These are phyloP conservation scores for Hippocampus zosterae DNA, from an alignment of 2,113 vertebrate species.

Conservation along the genomic window DNA sequence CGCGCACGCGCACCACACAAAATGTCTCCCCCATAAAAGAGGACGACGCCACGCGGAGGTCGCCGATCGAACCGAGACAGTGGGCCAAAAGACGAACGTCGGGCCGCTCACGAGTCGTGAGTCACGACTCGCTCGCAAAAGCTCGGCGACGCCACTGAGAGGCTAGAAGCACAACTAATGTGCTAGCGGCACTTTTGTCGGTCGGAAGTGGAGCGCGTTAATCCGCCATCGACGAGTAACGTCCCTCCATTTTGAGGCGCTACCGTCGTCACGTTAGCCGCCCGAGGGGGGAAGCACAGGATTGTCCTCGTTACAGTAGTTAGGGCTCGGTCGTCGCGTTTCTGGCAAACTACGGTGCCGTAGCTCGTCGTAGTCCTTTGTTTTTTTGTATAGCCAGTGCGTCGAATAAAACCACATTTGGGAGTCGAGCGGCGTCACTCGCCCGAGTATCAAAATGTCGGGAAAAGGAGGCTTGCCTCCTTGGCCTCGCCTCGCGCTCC, in stretches of 20 bases:
- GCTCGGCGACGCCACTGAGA: slow-evolving; percentile 1
- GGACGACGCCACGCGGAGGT: slow-evolving; percentile 1
- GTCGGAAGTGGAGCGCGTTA: slow-evolving; percentile 6
- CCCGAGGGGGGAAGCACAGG: not conserved
- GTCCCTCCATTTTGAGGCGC: slow-evolving; percentile 6
- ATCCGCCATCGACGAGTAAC: slow-evolving; percentile 2
- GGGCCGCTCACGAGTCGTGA: slow-evolving; percentile 6
- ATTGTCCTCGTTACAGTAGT: not conserved
- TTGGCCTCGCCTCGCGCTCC: not conserved
- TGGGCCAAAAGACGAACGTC: slow-evolving; percentile 1
- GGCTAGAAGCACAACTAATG: not conserved
- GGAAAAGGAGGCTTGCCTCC: not conserved
- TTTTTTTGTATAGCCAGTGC: not conserved
- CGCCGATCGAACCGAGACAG: not conserved
- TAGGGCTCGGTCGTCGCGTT: not conserved
- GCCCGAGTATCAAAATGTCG: not conserved
- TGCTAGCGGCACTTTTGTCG: not conserved
- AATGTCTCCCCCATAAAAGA: slow-evolving; percentile 14
- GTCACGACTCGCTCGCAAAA: slow-evolving; percentile 27
- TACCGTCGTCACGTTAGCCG: not conserved
- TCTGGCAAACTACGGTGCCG: not conserved
- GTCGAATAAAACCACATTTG: not conserved
- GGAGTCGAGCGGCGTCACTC: not conserved
- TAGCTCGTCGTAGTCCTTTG: not conserved
- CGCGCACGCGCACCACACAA: slow-evolving; percentile 1